These are phyloP conservation scores for Trachelus tabidus DNA, from an alignment of 2,888 invertebrate genomes.

Conservation along the genomic window DNA sequence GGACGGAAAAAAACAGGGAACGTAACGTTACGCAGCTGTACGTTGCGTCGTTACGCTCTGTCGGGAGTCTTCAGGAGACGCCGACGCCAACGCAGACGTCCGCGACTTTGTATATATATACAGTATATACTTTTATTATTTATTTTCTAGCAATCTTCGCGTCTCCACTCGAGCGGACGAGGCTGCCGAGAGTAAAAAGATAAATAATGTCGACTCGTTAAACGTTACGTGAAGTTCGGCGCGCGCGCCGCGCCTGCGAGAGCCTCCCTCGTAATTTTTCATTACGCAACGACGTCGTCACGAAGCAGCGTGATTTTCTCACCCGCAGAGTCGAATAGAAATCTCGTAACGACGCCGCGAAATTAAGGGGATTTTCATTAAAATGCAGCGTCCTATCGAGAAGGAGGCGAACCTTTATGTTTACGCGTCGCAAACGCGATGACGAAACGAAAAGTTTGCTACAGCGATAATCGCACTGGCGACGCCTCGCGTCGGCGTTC, in stretches of 20 bases:
- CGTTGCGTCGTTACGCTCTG: slow-evolving; percentile 17
- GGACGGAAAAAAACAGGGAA: neutral
- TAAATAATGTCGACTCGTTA: neutral
- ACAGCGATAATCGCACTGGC: neutral
- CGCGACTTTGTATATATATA: too few relatives aligned
- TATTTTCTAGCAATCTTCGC: neutral
- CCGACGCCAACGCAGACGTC: neutral
- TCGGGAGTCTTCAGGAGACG: neutral
- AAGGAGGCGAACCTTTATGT: neutral
- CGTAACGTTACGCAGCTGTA: neutral
- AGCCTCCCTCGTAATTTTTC: neutral
- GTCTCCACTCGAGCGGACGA: neutral
- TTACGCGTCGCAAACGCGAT: neutral
- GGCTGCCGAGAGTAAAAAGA: neutral
- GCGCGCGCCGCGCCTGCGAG: neutral
- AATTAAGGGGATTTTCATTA: neutral
- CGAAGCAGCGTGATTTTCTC: neutral
- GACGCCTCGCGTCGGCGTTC: neutral
- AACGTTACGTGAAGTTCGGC: neutral
- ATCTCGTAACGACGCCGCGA: neutral
- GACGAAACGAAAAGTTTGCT: neutral
- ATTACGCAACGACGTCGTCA: neutral
- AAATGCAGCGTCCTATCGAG: neutral
- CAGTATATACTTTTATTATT: neutral
- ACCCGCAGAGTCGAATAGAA: neutral